phyloP scores from a whole-genome alignment of 1,140 invertebrate species.

The Marisa cornuarietis region DNA sequence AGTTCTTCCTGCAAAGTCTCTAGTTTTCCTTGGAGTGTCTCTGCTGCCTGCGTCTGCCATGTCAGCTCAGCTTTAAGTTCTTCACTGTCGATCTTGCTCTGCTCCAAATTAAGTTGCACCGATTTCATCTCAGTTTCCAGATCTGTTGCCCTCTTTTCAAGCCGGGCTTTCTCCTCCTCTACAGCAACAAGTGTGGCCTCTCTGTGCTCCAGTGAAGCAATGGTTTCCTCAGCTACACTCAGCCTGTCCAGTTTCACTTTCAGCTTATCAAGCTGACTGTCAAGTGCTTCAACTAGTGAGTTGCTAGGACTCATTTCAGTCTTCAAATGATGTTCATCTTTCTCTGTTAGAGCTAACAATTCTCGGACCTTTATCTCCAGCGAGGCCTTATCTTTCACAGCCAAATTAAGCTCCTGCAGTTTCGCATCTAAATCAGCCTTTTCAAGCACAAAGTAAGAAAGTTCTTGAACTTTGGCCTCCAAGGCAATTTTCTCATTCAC shows the following conservation, averaged over 20 bases:
- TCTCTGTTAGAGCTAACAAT: no score
- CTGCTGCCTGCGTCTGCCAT: conserved; percentile 18
- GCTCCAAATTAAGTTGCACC: neutral
- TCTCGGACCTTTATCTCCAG: no score
- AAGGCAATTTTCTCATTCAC: conserved; percentile 8
- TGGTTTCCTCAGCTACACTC: neutral
- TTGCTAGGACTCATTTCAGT: no score
- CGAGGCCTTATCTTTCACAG: neutral
- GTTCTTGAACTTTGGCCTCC: conserved; percentile 13
- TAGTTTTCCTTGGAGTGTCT: conserved; percentile 1
- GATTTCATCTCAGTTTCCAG: neutral
- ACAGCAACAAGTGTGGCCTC: neutral
- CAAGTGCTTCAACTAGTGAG: neutral
- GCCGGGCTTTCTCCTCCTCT: neutral
- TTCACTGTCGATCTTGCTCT: neutral
- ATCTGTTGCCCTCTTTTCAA: neutral
- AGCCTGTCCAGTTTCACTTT: neutral
- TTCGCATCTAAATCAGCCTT: conserved; percentile 10
- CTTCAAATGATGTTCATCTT: no score
- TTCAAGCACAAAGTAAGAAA: conserved; percentile 5
- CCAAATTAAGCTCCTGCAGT: neutral
- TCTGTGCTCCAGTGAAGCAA: neutral
- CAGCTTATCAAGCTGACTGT: neutral
- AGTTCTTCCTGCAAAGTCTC: conserved; percentile 28
- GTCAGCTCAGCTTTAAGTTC: conserved; percentile 13